Conservation (phyloP, 2,113 vertebrate species). For the Eretmochelys imbricata region DNA sequence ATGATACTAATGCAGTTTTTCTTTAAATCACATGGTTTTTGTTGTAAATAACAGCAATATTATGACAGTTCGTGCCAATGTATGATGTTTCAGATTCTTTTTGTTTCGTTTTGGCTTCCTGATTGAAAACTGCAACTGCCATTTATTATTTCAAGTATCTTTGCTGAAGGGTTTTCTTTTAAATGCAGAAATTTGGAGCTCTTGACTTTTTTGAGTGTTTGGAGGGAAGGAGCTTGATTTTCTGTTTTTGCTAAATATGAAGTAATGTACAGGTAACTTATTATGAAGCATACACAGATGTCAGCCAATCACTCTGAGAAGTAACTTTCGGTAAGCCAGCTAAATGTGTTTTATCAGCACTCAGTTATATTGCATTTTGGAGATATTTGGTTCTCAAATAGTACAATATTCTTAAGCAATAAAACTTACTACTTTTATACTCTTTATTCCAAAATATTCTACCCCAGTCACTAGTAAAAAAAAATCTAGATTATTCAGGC, state of each 20-base stretch:
- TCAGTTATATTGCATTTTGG: neutral
- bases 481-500: neutral
- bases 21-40: conserved; percentile 66
- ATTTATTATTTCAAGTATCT: conserved; percentile 58
- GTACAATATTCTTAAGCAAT: neutral
- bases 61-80: conserved; percentile 75
- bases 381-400: conserved; percentile 25
- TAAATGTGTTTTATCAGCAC: conserved; percentile 21
- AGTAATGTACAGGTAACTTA: conserved; percentile 41
- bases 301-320: conserved; percentile 58
- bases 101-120: conserved; percentile 60
- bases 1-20: conserved; percentile 67
- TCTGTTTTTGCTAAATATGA: conserved; percentile 58
- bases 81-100: conserved; percentile 57
- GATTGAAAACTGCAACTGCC: conserved; percentile 62
- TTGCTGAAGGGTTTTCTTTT: conserved; percentile 30
- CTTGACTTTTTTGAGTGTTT: conserved; percentile 16
- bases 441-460: conserved; percentile 34
- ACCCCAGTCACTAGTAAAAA: neutral
- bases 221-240: neutral
- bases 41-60: conserved; percentile 79
- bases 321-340: neutral
- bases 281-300: conserved; percentile 36
- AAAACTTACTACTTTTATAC: neutral
- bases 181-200: conserved; percentile 39